A percentile compares a stretch with the other conserved stretches of the same genome.
These are phyloP conservation scores for Metaphire vulgaris DNA, from an alignment of 1,140 invertebrate genomes.

Conservation along the genomic window DNA sequence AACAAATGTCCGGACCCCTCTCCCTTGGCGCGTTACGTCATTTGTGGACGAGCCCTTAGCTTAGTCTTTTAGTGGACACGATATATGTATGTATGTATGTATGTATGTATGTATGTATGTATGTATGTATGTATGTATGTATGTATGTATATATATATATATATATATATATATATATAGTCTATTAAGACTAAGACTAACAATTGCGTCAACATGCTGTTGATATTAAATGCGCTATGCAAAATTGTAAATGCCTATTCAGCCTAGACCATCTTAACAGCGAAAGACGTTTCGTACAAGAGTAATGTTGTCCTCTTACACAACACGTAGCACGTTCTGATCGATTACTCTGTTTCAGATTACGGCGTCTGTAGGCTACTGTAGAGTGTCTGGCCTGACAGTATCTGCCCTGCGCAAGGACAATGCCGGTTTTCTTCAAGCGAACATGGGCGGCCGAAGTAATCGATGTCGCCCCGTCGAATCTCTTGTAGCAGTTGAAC, in stretches of 20 bases:
- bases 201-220: too few relatives aligned
- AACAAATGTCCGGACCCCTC: too few relatives aligned
- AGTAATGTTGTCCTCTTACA: neutral
- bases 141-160: neutral
- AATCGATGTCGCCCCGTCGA: too few relatives aligned
- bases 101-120: constrained; percentile 11
- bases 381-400: too few relatives aligned
- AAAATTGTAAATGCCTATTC: neutral
- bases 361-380: too few relatives aligned
- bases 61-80: neutral
- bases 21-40: too few relatives aligned
- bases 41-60: too few relatives aligned
- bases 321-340: neutral
- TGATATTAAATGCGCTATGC: neutral
- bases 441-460: too few relatives aligned
- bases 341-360: neutral
- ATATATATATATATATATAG: constrained; percentile 6
- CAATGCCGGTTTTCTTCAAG: too few relatives aligned
- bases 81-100: constrained; percentile 7
- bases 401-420: too few relatives aligned
- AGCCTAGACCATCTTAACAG: neutral
- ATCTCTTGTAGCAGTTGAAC: too few relatives aligned
- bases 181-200: too few relatives aligned
- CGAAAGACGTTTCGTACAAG: neutral
- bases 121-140: neutral